Evolutionary conservation across 2,888 invertebrate genomes (phyloP), one percentile per base, ranked within the genome.

Genomic region (Chrysina gloriosa): DNA sequence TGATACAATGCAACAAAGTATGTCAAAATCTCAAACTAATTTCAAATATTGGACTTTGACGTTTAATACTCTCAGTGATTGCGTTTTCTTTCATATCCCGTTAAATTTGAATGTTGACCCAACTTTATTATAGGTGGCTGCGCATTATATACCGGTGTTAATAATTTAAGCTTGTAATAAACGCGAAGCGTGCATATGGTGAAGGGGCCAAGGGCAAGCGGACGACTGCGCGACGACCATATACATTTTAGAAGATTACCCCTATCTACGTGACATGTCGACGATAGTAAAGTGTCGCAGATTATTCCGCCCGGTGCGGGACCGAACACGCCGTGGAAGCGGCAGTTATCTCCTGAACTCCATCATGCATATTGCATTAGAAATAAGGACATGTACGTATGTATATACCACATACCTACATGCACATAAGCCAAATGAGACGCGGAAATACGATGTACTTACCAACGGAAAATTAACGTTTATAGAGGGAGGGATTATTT

Each of bases 331-430:
- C 21, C 31, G 52, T 31, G 9, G 19, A 7, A 19, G 19, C 31
- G 31, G 21, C 52, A 31, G 52, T 52, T 52, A 52, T 52, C 52
- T 52, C 52, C 31, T 31, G 52, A 52, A 31, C 29, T 45, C 52
- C 16, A 19, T 31, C 52, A 31, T 52, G 19, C 29, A 52, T 52
- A 52, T 52, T 52, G 19, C 52, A 52, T 52, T 52, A 52, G 52
- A 52, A 31, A 31, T 29, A 31, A n/a, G n/a, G 31, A 52, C 31
- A 52, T 31, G 52, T n/a, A 16, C 31, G 21, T 47, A 31, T 29
- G 23, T 14, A 31, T 6, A 31, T 31, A 31, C 19, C 16, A 52
- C 4, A 31, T 48, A 19, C 2, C 6, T 3, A 7, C 21, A 21
- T 21, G 23, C 19, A 21, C 21, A 19, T n/a, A 45, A 9, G 19